Evolutionary conservation across 2,888 invertebrate species (phyloP).

Genomic region (Melanchra persicariae): DNA sequence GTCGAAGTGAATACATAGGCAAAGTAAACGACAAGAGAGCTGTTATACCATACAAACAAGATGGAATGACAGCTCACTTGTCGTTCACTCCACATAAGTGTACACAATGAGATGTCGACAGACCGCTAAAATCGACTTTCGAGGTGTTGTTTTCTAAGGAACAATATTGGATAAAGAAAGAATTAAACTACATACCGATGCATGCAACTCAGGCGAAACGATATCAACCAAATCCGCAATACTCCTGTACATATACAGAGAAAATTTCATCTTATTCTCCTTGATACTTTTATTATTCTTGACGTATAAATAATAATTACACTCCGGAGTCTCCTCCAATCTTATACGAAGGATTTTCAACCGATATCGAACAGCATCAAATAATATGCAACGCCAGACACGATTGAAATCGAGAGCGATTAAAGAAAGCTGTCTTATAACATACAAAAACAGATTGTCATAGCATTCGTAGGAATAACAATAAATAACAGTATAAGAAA

Average conservation of each 20-base stretch:
- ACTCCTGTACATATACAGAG: constrained; percentile 76
- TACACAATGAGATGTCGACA: too few relatives aligned
- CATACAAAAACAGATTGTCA: constrained; percentile 66
- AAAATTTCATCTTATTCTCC: constrained; percentile 79
- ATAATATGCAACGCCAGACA: constrained; percentile 82
- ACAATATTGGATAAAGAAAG: too few relatives aligned
- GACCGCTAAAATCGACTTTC: too few relatives aligned
- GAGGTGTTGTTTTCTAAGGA: too few relatives aligned
- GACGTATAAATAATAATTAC: constrained; percentile 79
- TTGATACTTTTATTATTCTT: constrained; percentile 77
- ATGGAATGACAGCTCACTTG: too few relatives aligned
- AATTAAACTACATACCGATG: constrained; percentile 76
- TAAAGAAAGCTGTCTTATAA: constrained; percentile 76
- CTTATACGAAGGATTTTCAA: constrained; percentile 77
- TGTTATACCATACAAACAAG: too few relatives aligned
- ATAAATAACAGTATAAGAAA: constrained; percentile 73
- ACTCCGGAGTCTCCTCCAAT: constrained; percentile 77
- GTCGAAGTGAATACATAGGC: too few relatives aligned
- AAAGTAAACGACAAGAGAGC: too few relatives aligned
- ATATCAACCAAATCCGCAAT: constrained; percentile 81
- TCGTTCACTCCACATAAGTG: too few relatives aligned
- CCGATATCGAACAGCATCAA: constrained; percentile 80
- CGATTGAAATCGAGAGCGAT: constrained; percentile 82
- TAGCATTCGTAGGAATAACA: constrained; percentile 74
- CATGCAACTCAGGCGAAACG: constrained; percentile 80